Evolutionary conservation across 2,113 vertebrate genomes (phyloP).

Genomic region (Sinocyclocheilus anophthalmus): DNA sequence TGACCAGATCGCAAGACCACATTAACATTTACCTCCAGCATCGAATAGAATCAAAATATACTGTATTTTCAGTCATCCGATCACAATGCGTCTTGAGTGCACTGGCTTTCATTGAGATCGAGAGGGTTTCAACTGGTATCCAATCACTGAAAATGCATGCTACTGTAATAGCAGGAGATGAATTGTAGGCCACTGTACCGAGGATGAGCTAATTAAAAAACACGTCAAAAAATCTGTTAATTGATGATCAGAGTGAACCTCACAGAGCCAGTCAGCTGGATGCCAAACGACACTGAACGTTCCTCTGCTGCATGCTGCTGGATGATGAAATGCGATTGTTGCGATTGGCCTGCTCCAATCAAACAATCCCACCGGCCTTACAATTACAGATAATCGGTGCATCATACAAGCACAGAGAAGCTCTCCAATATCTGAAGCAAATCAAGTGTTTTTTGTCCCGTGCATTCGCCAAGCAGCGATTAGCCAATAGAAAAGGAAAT

Average conservation of each 20-base stretch:
- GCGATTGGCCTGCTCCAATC: not conserved
- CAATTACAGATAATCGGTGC: slow-evolving; percentile 35
- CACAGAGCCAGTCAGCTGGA: not conserved
- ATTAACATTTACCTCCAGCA: not conserved
- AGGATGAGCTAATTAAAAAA: not conserved
- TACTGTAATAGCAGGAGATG: not conserved
- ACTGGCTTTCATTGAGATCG: not conserved
- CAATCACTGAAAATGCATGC: not conserved
- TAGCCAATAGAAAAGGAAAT: slow-evolving; percentile 67
- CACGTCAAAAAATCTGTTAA: not conserved
- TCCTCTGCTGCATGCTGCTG: not conserved
- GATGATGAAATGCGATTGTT: not conserved
- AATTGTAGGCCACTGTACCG: not conserved
- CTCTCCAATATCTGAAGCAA: slow-evolving; percentile 34
- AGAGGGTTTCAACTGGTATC: not conserved
- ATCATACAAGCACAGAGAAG: not conserved
- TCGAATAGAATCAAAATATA: not conserved
- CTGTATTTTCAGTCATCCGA: not conserved
- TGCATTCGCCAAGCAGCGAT: slow-evolving; percentile 75
- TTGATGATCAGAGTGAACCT: not conserved
- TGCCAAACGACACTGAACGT: not conserved
- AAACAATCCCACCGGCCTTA: slow-evolving; percentile 15
- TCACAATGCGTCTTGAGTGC: not conserved
- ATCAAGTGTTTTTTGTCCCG: slow-evolving; percentile 61
- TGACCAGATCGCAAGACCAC: not conserved